phyloP scores from a whole-genome alignment of 2,113 vertebrate species.

The Neoarius graeffei region DNA sequence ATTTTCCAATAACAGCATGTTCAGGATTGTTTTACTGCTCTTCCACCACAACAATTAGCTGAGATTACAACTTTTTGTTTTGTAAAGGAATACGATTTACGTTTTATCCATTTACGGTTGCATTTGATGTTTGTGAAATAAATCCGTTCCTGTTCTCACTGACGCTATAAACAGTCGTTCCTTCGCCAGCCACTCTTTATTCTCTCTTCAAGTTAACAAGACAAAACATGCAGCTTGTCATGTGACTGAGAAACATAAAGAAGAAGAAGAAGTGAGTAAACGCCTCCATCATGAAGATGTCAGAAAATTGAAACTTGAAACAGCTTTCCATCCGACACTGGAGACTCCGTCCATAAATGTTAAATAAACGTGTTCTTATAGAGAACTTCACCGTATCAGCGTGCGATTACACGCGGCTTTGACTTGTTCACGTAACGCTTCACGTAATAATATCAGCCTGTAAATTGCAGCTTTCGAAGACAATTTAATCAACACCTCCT shows the following conservation, averaged over 20 bases:
- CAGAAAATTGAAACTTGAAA: background rate
- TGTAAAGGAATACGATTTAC: background rate
- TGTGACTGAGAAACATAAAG: too few species aligned
- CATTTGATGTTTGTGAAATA: background rate
- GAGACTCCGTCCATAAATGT: background rate
- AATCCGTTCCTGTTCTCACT: background rate
- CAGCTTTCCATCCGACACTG: background rate
- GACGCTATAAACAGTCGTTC: too few species aligned
- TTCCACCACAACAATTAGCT: background rate
- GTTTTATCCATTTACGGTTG: background rate
- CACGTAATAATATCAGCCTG: background rate
- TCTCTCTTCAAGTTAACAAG: too few species aligned
- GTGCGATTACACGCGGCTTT: background rate
- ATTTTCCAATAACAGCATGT: background rate
- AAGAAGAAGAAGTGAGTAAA: too few species aligned
- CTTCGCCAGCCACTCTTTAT: too few species aligned
- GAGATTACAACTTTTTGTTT: background rate
- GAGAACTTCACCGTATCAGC: background rate
- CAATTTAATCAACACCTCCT: background rate
- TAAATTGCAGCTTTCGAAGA: background rate
- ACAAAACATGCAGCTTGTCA: too few species aligned
- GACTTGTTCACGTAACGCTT: background rate
- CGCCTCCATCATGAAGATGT: background rate
- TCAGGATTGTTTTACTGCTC: background rate
- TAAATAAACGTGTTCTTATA: background rate